phyloP scores from a whole-genome alignment of 2,888 invertebrate species.

The Cybosia mesomella region DNA sequence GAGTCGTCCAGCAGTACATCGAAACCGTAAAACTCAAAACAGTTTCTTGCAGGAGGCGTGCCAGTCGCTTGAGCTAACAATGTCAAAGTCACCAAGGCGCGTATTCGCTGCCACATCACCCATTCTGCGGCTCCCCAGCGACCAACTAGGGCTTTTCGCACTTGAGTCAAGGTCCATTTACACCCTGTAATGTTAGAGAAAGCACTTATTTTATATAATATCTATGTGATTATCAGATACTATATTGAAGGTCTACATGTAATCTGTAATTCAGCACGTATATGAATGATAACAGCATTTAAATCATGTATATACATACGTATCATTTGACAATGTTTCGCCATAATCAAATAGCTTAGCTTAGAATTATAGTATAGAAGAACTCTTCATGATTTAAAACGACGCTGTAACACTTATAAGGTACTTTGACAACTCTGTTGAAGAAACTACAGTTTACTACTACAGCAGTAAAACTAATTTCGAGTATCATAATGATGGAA shows the following conservation, averaged over 20 bases:
- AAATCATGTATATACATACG: background rate
- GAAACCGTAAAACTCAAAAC: conserved; percentile 96
- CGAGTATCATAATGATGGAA: background rate
- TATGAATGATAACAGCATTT: background rate
- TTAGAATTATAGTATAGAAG: background rate
- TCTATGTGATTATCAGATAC: conserved; percentile 6
- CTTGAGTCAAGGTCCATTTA: conserved; percentile 94
- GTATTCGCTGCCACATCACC: conserved; percentile 93
- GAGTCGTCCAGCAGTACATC: conserved; percentile 95
- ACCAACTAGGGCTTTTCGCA: conserved; percentile 90
- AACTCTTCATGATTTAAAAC: background rate
- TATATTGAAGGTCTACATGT: background rate
- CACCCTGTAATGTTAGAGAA: conserved; percentile 87
- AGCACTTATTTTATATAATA: background rate
- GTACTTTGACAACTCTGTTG: background rate
- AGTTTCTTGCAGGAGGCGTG: conserved; percentile 91
- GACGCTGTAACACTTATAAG: background rate
- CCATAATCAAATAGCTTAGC: background rate
- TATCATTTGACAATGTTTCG: no score
- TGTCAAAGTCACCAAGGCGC: conserved; percentile 91
- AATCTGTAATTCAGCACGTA: background rate
- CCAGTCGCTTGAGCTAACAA: conserved; percentile 91
- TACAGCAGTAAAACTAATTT: background rate
- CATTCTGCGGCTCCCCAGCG: conserved; percentile 91
- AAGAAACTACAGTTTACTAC: background rate